Evolutionary conservation across 2,888 invertebrate species (phyloP).

Genomic region (Lasioglossum malachurum): DNA sequence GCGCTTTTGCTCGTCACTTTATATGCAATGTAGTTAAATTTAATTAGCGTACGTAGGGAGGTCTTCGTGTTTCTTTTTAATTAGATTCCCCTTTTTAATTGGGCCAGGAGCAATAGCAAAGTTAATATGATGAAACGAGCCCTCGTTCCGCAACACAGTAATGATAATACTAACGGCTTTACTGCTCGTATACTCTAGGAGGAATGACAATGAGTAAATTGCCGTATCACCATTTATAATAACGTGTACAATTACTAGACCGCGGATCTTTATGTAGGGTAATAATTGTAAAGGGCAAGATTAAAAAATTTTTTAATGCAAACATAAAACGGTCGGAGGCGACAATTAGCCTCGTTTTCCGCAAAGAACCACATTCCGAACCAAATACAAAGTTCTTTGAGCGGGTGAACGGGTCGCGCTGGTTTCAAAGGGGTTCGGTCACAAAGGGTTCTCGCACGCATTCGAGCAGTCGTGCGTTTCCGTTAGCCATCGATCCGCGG

Average conservation of each 20-base stretch:
- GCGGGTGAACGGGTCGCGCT: neutral
- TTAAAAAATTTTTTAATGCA: neutral
- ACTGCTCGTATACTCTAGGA: neutral
- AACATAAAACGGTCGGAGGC: neutral
- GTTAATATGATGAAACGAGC: constrained; percentile 3
- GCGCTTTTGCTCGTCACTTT: no score
- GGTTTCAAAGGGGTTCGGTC: neutral
- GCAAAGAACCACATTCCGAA: neutral
- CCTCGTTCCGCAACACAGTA: neutral
- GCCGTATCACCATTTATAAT: neutral
- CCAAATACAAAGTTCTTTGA: neutral
- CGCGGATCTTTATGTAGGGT: neutral
- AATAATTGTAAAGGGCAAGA: neutral
- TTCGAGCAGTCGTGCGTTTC: neutral
- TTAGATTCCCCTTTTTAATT: neutral
- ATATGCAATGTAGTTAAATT: neutral
- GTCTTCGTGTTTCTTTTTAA: neutral
- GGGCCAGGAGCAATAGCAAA: neutral
- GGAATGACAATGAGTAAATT: neutral
- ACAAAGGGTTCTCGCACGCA: constrained; percentile 13
- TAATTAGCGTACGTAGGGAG: neutral
- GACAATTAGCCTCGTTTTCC: neutral
- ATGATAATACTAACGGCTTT: neutral
- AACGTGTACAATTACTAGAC: neutral
- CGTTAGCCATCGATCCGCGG: constrained; percentile 29